Evolutionary conservation across 1,140 invertebrate species (phyloP).

Genomic region (Pantala flavescens): DNA sequence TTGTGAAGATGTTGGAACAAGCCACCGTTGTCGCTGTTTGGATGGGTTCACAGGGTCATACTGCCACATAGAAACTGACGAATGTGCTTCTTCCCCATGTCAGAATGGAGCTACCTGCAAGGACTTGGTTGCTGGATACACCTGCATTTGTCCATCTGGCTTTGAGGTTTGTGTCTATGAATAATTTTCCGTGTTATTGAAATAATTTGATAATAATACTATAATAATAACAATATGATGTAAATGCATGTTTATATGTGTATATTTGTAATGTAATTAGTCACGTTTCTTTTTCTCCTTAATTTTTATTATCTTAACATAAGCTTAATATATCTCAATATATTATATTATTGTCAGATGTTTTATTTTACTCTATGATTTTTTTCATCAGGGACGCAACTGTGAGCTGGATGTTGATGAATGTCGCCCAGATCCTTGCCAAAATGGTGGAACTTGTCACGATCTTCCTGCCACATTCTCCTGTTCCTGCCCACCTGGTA

Average conservation of each 20-base stretch:
- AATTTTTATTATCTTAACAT: too few species aligned
- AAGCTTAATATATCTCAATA: too few species aligned
- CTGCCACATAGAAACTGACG: slow-evolving; percentile 79
- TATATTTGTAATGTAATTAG: too few species aligned
- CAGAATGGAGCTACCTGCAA: slow-evolving; percentile 80
- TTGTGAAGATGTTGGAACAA: slow-evolving; percentile 83
- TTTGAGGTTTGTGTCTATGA: slow-evolving; percentile 48
- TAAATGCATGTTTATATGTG: too few species aligned
- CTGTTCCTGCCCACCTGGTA: slow-evolving; percentile 83
- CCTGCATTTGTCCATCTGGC: slow-evolving; percentile 75
- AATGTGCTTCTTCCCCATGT: slow-evolving; percentile 79
- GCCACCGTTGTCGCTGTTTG: slow-evolving; percentile 74
- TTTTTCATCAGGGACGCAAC: slow-evolving; percentile 54
- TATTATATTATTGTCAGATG: too few species aligned
- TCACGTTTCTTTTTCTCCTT: too few species aligned
- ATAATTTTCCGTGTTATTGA: too few species aligned
- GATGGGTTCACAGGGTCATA: slow-evolving; percentile 85
- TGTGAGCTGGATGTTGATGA: slow-evolving; percentile 90
- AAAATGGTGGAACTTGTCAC: slow-evolving; percentile 85
- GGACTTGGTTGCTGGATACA: slow-evolving; percentile 72
- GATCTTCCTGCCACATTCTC: slow-evolving; percentile 77
- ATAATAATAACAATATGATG: too few species aligned
- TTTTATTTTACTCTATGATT: too few species aligned
- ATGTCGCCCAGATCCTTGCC: slow-evolving; percentile 79
- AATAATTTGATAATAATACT: too few species aligned